A percentile compares a stretch with the other conserved stretches of the same genome.
Conservation (phyloP, 2,113 vertebrate species). For the Sardina pilchardus region DNA sequence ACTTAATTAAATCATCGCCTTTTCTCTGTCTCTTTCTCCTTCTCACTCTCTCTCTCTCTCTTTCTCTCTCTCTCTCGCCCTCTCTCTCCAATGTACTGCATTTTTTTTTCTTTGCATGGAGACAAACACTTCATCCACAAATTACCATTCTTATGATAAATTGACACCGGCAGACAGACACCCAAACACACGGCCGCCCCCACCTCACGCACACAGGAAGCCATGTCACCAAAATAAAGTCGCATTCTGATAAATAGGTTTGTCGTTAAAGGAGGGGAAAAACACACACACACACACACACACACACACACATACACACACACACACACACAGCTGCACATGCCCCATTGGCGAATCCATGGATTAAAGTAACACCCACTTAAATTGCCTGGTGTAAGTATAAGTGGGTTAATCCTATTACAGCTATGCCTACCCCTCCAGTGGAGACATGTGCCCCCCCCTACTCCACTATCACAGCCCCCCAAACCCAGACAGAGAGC, state of each 20-base stretch:
- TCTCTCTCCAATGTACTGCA: background rate
- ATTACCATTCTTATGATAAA: constrained; percentile 45
- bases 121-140: constrained; percentile 57
- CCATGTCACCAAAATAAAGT: background rate
- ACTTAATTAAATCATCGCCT: background rate
- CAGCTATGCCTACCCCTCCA: constrained; percentile 30
- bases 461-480: background rate
- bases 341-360: constrained; percentile 39
- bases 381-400: constrained; percentile 50
- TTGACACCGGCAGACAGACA: constrained; percentile 12
- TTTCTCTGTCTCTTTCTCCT: background rate
- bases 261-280: background rate
- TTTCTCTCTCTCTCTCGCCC: background rate
- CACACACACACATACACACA: background rate
- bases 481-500: background rate
- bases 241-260: background rate
- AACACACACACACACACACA: background rate
- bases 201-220: constrained; percentile 39
- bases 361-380: constrained; percentile 49
- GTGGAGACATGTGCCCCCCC: constrained; percentile 35
- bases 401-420: constrained; percentile 46
- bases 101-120: constrained; percentile 23
- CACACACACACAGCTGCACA: constrained; percentile 28
- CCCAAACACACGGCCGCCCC: constrained; percentile 46
- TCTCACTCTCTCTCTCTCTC: background rate